Evolutionary conservation across 2,797 vertebrate genomes (phyloP).

Genomic region (Eulemur albifrons): DNA sequence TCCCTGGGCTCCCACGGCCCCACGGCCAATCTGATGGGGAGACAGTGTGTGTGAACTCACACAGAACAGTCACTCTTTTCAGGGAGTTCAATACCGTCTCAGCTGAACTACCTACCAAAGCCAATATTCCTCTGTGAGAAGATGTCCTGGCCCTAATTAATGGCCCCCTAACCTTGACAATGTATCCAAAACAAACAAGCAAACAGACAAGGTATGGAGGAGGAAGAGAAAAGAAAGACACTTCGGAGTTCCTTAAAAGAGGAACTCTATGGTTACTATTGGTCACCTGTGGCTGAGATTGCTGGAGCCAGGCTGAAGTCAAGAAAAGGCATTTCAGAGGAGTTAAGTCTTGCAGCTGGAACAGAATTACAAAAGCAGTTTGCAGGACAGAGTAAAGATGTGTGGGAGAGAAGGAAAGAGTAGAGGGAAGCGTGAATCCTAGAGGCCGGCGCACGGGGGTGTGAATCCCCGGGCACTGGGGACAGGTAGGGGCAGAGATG

Average conservation of each 20-base stretch:
- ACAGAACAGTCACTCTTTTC: neutral
- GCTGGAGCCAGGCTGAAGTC: neutral
- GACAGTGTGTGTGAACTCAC: neutral
- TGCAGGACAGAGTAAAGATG: neutral
- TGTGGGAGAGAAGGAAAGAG: neutral
- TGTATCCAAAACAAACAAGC: neutral
- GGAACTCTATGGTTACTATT: neutral
- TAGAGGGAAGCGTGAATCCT: neutral
- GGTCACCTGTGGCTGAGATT: neutral
- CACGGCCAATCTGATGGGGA: neutral
- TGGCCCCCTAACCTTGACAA: neutral
- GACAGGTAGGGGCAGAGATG: no score
- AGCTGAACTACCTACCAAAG: neutral
- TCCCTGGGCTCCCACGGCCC: neutral
- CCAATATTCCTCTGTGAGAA: neutral
- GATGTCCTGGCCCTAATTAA: neutral
- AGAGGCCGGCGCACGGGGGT: neutral
- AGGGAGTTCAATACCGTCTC: neutral
- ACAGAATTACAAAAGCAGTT: neutral
- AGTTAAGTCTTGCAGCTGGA: neutral
- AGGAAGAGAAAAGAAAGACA: neutral
- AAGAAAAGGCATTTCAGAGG: neutral
- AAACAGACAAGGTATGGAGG: neutral
- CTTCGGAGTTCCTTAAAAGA: neutral
- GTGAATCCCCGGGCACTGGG: no score